Conservation (phyloP, 1,140 invertebrate species). For the Drosophila santomea region DNA sequence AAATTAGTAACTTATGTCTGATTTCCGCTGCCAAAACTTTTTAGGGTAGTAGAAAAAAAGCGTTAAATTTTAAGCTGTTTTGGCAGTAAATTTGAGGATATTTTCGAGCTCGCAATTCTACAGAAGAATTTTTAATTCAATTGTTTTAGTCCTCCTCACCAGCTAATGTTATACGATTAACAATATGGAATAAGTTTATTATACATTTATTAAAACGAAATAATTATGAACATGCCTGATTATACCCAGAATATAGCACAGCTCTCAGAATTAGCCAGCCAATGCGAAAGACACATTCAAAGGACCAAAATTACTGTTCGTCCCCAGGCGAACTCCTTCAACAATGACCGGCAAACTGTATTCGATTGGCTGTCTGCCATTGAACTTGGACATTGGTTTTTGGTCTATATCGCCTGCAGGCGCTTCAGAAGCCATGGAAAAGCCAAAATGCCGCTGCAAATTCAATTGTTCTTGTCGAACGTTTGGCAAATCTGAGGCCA, state of each 20-base stretch:
- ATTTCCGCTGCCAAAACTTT: not conserved
- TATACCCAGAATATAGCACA: no score
- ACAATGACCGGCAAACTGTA: slow-evolving; percentile 50
- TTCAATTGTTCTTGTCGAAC: slow-evolving; percentile 78
- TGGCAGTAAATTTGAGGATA: no score
- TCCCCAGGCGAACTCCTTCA: not conserved
- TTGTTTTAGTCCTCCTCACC: no score
- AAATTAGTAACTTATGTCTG: slow-evolving; percentile 3
- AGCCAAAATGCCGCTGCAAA: slow-evolving; percentile 48
- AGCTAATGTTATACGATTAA: no score
- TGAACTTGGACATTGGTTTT: slow-evolving; percentile 4
- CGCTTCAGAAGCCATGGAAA: slow-evolving; percentile 33
- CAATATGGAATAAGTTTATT: no score
- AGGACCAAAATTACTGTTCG: slow-evolving; percentile 5
- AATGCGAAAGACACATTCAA: slow-evolving; percentile 20
- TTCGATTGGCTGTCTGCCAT: slow-evolving; percentile 14
- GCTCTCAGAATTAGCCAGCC: slow-evolving; percentile 19
- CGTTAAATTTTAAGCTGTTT: no score
- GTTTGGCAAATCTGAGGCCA: slow-evolving; percentile 40
- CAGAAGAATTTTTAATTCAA: no score
- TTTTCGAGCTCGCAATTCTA: no score
- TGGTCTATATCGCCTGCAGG: slow-evolving; percentile 23
- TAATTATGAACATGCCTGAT: no score
- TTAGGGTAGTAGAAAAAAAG: not conserved
- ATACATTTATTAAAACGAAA: no score